A percentile compares a stretch with the other conserved stretches of the same genome.
Evolutionary conservation across 2,113 vertebrate genomes (phyloP).

Genomic region (Oncorhynchus mykiss): DNA sequence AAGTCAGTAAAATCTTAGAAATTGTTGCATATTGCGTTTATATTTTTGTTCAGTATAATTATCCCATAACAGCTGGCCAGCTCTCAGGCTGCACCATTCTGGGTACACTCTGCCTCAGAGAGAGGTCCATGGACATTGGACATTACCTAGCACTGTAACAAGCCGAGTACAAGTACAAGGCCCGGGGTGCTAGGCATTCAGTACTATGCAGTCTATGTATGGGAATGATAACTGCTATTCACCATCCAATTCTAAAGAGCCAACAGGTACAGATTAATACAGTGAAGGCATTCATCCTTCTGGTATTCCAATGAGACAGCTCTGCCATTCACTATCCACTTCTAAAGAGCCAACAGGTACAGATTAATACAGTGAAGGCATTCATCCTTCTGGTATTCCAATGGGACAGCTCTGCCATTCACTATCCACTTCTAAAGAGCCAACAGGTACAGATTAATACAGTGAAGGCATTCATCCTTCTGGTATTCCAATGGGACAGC

Average conservation of each 20-base stretch:
- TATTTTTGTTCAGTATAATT: constrained; percentile 14
- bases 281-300: too few species aligned
- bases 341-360: too few species aligned
- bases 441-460: too few species aligned
- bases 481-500: neutral
- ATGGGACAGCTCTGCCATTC: constrained; percentile 9
- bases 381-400: too few species aligned
- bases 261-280: too few species aligned
- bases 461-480: too few species aligned
- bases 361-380: too few species aligned
- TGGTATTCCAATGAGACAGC: neutral
- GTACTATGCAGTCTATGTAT: neutral
- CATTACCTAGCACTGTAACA: neutral
- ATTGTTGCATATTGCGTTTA: constrained; percentile 22
- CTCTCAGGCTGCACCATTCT: constrained; percentile 18
- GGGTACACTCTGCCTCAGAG: neutral
- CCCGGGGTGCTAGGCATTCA: too few species aligned
- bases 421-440: too few species aligned
- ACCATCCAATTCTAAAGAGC: neutral
- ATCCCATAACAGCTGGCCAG: constrained; percentile 26
- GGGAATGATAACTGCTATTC: neutral
- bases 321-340: neutral
- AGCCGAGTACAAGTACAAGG: neutral
- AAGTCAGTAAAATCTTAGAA: neutral
- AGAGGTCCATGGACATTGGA: too few species aligned